Conservation (phyloP, 2,113 vertebrate genomes). For the Menura novaehollandiae region DNA sequence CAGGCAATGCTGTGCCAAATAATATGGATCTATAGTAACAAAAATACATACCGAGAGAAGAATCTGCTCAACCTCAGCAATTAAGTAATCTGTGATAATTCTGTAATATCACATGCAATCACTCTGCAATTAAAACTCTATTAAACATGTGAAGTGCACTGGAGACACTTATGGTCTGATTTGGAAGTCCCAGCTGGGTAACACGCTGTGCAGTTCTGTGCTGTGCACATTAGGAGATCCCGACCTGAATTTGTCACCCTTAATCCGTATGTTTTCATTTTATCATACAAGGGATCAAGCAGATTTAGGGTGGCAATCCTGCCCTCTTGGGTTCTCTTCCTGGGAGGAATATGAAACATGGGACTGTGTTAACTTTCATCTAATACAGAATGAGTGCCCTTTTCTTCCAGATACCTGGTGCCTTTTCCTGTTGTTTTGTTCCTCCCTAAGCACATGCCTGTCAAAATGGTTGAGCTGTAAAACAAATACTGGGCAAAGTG, state of each 20-base stretch:
- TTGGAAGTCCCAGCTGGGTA: not conserved
- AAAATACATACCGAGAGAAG: not conserved
- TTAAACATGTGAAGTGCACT: not conserved
- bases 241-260: not conserved
- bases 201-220: not conserved
- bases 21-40: not conserved
- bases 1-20: not conserved
- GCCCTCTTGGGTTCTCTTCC: not conserved
- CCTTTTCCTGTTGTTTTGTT: not conserved
- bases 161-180: not conserved
- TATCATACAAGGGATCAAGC: not conserved
- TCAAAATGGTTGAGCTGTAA: not conserved
- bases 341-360: not conserved
- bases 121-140: not conserved
- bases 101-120: constrained; percentile 22
- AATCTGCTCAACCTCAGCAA: constrained; percentile 7
- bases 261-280: not conserved
- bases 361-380: not conserved
- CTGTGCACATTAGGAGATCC: not conserved
- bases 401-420: not conserved
- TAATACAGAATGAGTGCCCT: not conserved
- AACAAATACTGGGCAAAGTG: not conserved
- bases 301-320: not conserved
- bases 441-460: not conserved
- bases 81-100: constrained; percentile 37